Base-by-base conservation (phyloP, 2,888 invertebrate species). In the Strigamia transsilvanica region DNA sequence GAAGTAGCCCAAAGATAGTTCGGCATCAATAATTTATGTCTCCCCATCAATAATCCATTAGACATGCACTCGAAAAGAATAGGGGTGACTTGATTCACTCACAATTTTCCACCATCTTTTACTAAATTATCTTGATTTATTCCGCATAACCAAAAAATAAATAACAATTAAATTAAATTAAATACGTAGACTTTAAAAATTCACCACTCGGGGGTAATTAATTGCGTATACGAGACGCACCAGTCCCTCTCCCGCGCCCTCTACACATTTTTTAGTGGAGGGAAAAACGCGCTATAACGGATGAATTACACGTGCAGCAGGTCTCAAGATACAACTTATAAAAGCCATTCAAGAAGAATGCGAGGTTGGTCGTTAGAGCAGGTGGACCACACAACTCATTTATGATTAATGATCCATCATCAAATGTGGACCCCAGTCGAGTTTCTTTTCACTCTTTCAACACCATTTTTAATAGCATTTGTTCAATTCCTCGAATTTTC, bases 381-480 rank as follows among this genome's bases (percentile, higher is more conserved):
- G 73, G 73, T 73, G 73, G 73, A 73, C 73, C 73, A 4, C 73
- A 73, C 73, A 73, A 73, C 73, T 73, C 73, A 73, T 73, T 73
- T 73, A 32, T 73, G 73, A 73, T 73, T 73, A 73, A 73, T 73
- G 73, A 73, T 27, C 73, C 73, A 27, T 27, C 61, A 5, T 66
- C 61, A 23, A 66, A 23, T 66, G 21, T 32, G 56, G 5, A 73
- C 27, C 12, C 73, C 13, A 10, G 6, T 32, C 73, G 15, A 10
- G 6, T 32, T 73, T 27, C 27, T 32, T 73, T 73, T 73, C 27
- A 15, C 27, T 66, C 18, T 18, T 56, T 56, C n/a, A 18, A 56
- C n/a, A 56, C n/a, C 46, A 46, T 46, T n/a, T 46, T n/a, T 46
- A 46, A 46, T n/a, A 46, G n/a, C 46, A 4, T 18, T 56, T 18